A percentile compares a stretch with the other conserved stretches of the same genome.
Evolutionary conservation across 2,888 invertebrate species (phyloP).

Genomic region (Archips xylosteana): DNA sequence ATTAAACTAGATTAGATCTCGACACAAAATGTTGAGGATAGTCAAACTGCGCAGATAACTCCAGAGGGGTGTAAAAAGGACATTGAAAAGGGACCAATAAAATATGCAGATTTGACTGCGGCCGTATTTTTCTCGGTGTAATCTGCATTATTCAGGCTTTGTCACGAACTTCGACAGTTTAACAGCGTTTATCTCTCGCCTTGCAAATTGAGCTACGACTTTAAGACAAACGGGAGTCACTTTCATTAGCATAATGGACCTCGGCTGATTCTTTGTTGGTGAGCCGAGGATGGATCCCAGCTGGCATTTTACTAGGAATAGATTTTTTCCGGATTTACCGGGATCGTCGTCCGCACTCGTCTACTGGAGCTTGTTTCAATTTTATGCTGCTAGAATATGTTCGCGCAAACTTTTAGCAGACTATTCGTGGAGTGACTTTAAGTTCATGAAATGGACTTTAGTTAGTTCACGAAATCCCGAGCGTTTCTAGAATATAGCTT

Average conservation of each 20-base stretch:
- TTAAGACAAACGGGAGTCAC: constrained; percentile 85
- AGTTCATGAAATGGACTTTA: constrained; percentile 3
- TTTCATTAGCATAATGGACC: constrained; percentile 85
- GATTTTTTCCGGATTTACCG: constrained; percentile 39
- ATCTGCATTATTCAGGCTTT: constrained; percentile 86
- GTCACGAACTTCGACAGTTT: constrained; percentile 86
- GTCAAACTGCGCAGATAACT: constrained; percentile 56
- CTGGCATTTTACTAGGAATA: constrained; percentile 57
- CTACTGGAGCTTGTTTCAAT: constrained; percentile 17
- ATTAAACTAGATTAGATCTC: constrained; percentile 28
- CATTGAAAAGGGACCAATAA: constrained; percentile 81
- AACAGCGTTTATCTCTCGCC: constrained; percentile 86
- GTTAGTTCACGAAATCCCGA: background rate
- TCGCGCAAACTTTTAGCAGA: constrained; percentile 13
- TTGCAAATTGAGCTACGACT: constrained; percentile 86
- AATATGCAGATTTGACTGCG: constrained; percentile 85
- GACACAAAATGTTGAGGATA: constrained; percentile 31
- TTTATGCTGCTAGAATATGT: constrained; percentile 11
- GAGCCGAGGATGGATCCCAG: constrained; percentile 72
- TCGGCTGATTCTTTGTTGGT: constrained; percentile 81
- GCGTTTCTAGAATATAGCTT: constrained; percentile 1
- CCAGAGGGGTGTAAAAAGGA: constrained; percentile 65
- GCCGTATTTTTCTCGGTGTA: constrained; percentile 85
- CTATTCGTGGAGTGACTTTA: background rate
- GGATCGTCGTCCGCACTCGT: constrained; percentile 19